A percentile compares a stretch with the other conserved stretches of the same genome.
These are phyloP conservation scores for Proisotoma minuta DNA, from an alignment of 2,888 invertebrate species.

Conservation along the genomic window DNA sequence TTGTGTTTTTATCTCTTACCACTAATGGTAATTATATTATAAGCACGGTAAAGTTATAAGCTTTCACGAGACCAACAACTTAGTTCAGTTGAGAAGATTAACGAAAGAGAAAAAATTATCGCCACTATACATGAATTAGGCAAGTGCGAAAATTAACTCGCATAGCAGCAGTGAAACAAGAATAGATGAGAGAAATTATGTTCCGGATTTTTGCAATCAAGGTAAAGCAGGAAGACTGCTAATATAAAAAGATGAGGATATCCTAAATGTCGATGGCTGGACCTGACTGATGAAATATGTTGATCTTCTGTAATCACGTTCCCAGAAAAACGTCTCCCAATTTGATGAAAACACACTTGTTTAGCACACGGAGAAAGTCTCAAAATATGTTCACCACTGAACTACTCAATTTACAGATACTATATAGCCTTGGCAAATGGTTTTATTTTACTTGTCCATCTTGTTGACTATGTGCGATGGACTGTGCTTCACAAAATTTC, in stretches of 20 bases:
- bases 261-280: constrained; percentile 18
- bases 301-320: background rate
- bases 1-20: background rate
- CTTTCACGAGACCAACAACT: background rate
- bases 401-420: no score
- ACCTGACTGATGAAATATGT: constrained; percentile 17
- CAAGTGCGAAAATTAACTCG: constrained; percentile 5
- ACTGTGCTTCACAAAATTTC: no score
- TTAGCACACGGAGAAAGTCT: no score
- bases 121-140: background rate
- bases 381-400: no score
- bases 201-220: no score
- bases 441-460: no score
- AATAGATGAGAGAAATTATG: constrained; percentile 10
- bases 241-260: background rate
- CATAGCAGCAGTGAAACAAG: background rate
- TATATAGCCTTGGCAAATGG: no score
- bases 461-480: no score
- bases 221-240: background rate
- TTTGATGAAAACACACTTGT: no score
- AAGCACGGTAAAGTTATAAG: background rate
- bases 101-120: background rate
- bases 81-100: background rate
- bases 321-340: background rate
- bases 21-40: constrained; percentile 1